Base-by-base conservation (phyloP, 2,888 invertebrate genomes). In the Drosophila nr. medialis region DNA sequence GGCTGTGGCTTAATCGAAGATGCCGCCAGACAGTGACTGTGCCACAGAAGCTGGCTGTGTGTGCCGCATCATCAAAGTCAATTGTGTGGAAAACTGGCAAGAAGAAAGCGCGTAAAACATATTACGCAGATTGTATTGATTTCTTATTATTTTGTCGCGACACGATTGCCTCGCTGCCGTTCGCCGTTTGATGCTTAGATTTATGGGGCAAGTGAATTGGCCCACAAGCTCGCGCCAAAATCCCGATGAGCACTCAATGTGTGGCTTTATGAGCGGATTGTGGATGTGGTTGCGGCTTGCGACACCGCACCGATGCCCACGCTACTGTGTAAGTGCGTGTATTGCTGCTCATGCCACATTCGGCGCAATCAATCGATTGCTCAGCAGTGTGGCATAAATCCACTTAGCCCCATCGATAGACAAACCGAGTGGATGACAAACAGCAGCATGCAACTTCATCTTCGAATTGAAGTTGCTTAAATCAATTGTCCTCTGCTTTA, bases 51-150 rank as follows among this genome's bases (percentile, higher is more conserved):
- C 56, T 27, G 53, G 48, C 38, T 66, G 64, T 63, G 36, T 58
- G 59, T 40, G 58, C 42, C 76, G 77, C 88, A 80, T 89, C 91
- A 88, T 91, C 90, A 91, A 91, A 91, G 86, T 91, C 90, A 91
- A 92, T 92, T 92, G 91, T 89, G 89, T 84, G 91, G 91, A 91
- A 92, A 91, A 91, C 89, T 85, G 84, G 83, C 78, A 80, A 38
- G 21, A 36, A 55, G 38, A 7, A 30, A 86, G 70, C 72, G 89
- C 85, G 89, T 85, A 85, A 85, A 86, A 79, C 86, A 85, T 85
- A 85, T 85, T 86, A 89, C 85, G 89, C 87, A 89, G 85, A 86
- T 86, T 86, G 85, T 86, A 86, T 86, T 86, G 85, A 86, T 86
- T 86, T 86, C 85, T 86, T 84, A 86, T 86, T 86, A 86, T 86